phyloP scores from a whole-genome alignment of 2,797 vertebrate species.

The Spinus olivaceus region DNA sequence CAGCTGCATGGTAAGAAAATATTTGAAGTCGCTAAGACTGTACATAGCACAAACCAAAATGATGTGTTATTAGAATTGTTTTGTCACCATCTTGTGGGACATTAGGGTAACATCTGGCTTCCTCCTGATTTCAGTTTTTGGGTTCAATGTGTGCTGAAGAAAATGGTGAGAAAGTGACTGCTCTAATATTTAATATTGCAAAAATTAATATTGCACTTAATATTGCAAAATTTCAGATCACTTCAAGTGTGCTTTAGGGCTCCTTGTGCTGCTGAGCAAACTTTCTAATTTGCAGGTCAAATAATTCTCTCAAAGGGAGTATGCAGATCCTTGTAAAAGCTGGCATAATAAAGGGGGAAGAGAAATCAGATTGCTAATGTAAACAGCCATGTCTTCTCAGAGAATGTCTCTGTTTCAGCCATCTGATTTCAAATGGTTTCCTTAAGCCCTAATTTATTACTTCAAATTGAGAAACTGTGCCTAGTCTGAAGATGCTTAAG shows the following conservation, averaged over 20 bases:
- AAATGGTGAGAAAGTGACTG: neutral
- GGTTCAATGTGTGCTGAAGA: neutral
- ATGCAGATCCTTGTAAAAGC: neutral
- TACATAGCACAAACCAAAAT: neutral
- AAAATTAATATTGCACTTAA: neutral
- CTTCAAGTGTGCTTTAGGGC: neutral
- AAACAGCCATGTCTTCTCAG: neutral
- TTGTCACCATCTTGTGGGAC: slow-evolving; percentile 44
- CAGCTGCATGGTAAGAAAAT: neutral
- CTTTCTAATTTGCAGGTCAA: neutral
- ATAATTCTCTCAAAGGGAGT: neutral
- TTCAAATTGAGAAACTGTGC: neutral
- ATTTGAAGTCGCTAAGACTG: neutral
- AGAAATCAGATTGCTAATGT: neutral
- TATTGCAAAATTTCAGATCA: neutral
- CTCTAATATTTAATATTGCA: too few relatives aligned
- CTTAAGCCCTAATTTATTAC: slow-evolving; percentile 26
- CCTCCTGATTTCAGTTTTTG: neutral
- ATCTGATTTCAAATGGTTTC: slow-evolving; percentile 17
- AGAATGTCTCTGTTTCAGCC: neutral
- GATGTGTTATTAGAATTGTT: neutral
- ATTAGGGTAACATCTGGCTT: neutral
- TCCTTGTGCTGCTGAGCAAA: neutral
- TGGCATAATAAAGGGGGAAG: neutral
- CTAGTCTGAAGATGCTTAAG: slow-evolving; percentile 17